Conservation (phyloP, 2,797 vertebrate genomes). For the Ctenochaetus hawaiiensis region DNA sequence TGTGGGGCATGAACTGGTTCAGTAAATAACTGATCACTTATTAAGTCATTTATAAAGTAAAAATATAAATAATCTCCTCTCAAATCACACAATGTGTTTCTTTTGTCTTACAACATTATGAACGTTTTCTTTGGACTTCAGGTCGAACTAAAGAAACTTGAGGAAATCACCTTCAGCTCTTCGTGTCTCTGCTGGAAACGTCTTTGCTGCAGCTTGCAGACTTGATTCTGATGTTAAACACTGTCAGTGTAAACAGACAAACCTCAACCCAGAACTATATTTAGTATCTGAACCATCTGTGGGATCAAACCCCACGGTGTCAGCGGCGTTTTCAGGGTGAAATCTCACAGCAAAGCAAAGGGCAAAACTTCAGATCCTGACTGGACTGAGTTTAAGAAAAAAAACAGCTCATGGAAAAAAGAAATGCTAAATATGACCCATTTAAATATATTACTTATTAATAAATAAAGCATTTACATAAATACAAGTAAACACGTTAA, state of each 20-base stretch:
- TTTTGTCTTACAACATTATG: too few relatives aligned
- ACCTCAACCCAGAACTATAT: too few relatives aligned
- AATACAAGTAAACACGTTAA: slow-evolving; percentile 42
- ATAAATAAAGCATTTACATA: slow-evolving; percentile 48
- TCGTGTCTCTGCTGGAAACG: not conserved
- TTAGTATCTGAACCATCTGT: not conserved
- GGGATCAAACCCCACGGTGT: not conserved
- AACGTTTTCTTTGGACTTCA: not conserved
- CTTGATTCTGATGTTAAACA: not conserved
- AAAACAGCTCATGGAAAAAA: slow-evolving; percentile 18
- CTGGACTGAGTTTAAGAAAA: not conserved
- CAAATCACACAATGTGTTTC: not conserved
- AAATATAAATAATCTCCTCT: not conserved
- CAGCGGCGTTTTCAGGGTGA: not conserved
- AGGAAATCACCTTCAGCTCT: not conserved
- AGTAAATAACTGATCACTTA: not conserved
- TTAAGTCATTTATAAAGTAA: too few relatives aligned
- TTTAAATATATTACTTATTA: slow-evolving; percentile 19
- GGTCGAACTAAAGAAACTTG: not conserved
- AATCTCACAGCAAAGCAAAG: not conserved
- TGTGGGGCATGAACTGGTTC: not conserved
- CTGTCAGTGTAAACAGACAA: not conserved
- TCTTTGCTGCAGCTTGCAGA: not conserved
- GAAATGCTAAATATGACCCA: slow-evolving; percentile 36
- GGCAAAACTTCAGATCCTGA: not conserved